A percentile compares a stretch with the other conserved stretches of the same genome.
Evolutionary conservation across 2,113 vertebrate species (phyloP).

Genomic region (Oreotrochilus melanogaster): DNA sequence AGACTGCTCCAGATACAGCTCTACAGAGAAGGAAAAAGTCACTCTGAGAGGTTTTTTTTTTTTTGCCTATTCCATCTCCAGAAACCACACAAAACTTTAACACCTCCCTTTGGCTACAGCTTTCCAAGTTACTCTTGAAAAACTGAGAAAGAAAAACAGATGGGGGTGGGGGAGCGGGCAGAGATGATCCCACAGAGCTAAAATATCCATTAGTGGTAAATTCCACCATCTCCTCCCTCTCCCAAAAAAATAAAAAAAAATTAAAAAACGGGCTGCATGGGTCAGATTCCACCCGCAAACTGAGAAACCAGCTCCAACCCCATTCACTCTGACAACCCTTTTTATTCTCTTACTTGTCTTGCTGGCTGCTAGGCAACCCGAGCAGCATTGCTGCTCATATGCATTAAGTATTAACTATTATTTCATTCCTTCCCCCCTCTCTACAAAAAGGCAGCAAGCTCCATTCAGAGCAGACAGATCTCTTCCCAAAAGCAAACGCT

Average conservation of each 20-base stretch:
- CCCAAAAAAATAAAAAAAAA: not conserved
- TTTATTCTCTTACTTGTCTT: constrained; percentile 57
- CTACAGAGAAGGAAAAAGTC: constrained; percentile 33
- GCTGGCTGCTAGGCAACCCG: constrained; percentile 67
- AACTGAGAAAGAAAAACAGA: constrained; percentile 37
- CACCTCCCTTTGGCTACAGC: constrained; percentile 43
- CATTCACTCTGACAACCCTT: constrained; percentile 14
- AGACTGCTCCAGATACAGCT: not conserved
- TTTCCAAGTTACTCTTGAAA: constrained; percentile 26
- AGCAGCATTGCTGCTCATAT: constrained; percentile 38
- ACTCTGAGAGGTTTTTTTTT: not conserved
- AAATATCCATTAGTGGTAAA: constrained; percentile 10
- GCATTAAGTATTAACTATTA: constrained; percentile 52
- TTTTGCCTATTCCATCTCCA: constrained; percentile 24
- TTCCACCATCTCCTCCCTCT: constrained; percentile 20
- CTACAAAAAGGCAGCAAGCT: constrained; percentile 11
- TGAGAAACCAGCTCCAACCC: constrained; percentile 41
- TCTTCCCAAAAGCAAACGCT: not conserved
- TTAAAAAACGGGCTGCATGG: not conserved
- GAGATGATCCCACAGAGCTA: not conserved
- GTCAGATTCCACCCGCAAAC: constrained; percentile 36
- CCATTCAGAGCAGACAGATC: not conserved
- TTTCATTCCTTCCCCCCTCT: not conserved
- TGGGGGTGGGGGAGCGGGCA: not conserved
- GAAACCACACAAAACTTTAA: constrained; percentile 50